Evolutionary conservation across 2,888 invertebrate genomes (phyloP), one percentile per base, ranked within the genome.

Genomic region (Beris morrisii): DNA sequence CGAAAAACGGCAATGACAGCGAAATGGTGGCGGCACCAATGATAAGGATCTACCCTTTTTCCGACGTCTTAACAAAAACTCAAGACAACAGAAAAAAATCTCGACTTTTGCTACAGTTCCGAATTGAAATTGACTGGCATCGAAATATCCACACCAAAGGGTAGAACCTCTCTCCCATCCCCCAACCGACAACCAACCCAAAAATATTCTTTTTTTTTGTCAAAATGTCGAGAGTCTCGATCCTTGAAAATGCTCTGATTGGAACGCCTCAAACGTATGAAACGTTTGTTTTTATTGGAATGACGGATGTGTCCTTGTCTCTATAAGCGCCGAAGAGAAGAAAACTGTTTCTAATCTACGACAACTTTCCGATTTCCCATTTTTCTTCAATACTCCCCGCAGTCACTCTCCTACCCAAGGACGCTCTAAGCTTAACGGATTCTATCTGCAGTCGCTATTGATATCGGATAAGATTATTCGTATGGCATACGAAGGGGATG

Each of bases 31-130:
- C 48, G 48, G 48, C 22, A 22, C 48, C 6, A 12, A 48, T 48
- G 48, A 48, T 48, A 48, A 48, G 48, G 48, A 48, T 48, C 48
- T 48, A 48, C 48, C 48, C 48, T 48, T 48, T 45, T 48, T 38
- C 38, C 48, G 48, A 48, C 48, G 12, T 48, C 48, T 48, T 48
- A 48, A 12, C 48, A 48, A 48, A 48, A 48, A 48, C 48, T 22
- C 48, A 48, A 48, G 48, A 48, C 48, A 48, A 48, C 48, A 48
- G 38, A 38, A 38, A 38, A 38, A 38, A 38, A 38, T 38, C 38
- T 38, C 38, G 38, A 38, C 38, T 15, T 22, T 15, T 1, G 6
- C 13, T 48, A 22, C 22, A 48, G 7, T 7, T 5, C 48, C 15
- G 48, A 48, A 48, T 15, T 12, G 22, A 22, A 22, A 22, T 22